A percentile compares a stretch with the other conserved stretches of the same genome.
phyloP scores from a whole-genome alignment of 2,888 invertebrate genomes.

The Apotomis betuletana region DNA sequence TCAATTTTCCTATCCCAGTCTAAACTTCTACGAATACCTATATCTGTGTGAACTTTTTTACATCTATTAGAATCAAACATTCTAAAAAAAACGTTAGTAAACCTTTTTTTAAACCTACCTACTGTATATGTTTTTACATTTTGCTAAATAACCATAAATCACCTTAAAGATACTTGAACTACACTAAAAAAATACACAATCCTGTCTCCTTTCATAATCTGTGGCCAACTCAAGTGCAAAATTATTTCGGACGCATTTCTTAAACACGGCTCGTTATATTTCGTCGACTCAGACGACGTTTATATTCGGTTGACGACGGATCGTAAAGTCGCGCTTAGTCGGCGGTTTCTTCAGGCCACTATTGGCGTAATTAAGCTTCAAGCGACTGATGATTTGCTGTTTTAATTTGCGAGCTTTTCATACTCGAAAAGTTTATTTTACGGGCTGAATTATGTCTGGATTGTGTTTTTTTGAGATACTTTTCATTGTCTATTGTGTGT shows the following conservation, averaged over 20 bases:
- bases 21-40: too few species aligned
- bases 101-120: too few species aligned
- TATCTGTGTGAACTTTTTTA: too few species aligned
- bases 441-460: neutral
- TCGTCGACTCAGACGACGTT: conserved; percentile 33
- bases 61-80: too few species aligned
- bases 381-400: conserved; percentile 14
- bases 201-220: conserved; percentile 23
- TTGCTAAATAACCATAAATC: too few species aligned
- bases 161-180: too few species aligned
- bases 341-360: conserved; percentile 18
- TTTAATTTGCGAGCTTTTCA: conserved; percentile 5
- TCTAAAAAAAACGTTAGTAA: too few species aligned
- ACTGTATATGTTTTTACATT: too few species aligned
- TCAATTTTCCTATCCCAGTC: too few species aligned
- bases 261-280: conserved; percentile 52
- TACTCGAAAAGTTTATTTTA: conserved; percentile 1
- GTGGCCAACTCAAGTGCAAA: conserved; percentile 42
- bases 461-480: too few species aligned
- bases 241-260: conserved; percentile 63
- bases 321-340: conserved; percentile 18
- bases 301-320: conserved; percentile 5
- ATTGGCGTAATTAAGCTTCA: conserved; percentile 15
- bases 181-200: neutral
- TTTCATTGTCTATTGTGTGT: too few species aligned